Conservation (phyloP, 2,113 vertebrate genomes). For the Symphodus melops region DNA sequence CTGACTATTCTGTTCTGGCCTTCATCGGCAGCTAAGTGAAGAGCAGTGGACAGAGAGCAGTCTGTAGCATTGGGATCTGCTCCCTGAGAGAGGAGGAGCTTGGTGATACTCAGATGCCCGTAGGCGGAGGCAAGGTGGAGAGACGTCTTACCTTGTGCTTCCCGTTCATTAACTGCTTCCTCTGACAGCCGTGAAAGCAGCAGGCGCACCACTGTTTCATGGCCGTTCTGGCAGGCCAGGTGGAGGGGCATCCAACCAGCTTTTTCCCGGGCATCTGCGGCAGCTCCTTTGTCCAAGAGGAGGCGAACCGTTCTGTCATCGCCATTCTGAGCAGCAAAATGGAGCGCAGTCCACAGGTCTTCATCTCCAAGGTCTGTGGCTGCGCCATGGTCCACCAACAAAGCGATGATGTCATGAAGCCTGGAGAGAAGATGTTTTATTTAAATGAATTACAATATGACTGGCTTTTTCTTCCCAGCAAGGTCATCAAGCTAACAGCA, state of each 20-base stretch:
- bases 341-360: constrained; percentile 86
- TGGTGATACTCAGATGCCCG: constrained; percentile 84
- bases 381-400: constrained; percentile 79
- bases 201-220: constrained; percentile 85
- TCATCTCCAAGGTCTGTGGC: constrained; percentile 75
- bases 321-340: constrained; percentile 89
- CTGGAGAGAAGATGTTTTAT: constrained; percentile 47
- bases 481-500: too few species aligned
- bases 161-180: constrained; percentile 66
- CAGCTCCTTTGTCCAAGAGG: constrained; percentile 85
- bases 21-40: constrained; percentile 85
- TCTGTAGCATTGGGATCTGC: constrained; percentile 82
- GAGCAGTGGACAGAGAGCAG: constrained; percentile 76
- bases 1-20: constrained; percentile 88
- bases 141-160: constrained; percentile 77
- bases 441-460: neutral
- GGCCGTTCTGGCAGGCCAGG: constrained; percentile 89
- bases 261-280: constrained; percentile 74
- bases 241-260: constrained; percentile 87
- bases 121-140: constrained; percentile 87
- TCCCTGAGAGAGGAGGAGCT: constrained; percentile 84
- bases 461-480: too few species aligned
- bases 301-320: constrained; percentile 79
- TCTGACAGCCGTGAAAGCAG: constrained; percentile 84
- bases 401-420: constrained; percentile 76